Evolutionary conservation across 1,140 invertebrate genomes (phyloP).

Genomic region (Ganaspis sp.): DNA sequence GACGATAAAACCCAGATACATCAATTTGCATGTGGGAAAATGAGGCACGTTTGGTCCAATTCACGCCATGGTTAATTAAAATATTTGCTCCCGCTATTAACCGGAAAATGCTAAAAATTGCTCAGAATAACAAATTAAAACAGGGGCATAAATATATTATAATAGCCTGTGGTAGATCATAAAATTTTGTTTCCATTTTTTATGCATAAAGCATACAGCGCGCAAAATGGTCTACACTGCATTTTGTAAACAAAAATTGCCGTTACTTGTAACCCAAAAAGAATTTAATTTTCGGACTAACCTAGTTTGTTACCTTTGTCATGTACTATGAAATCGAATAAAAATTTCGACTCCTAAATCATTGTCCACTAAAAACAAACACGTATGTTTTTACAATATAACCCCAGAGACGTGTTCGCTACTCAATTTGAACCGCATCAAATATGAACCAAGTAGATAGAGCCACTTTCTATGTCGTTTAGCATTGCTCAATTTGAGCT

Average conservation of each 20-base stretch:
- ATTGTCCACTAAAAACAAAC: conserved; percentile 1
- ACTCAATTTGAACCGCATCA: too few relatives aligned
- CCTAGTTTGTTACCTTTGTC: background rate
- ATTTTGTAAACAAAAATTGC: too few relatives aligned
- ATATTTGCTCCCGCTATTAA: background rate
- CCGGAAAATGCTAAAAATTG: background rate
- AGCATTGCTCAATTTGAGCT: too few relatives aligned
- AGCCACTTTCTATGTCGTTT: too few relatives aligned
- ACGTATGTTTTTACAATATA: too few relatives aligned
- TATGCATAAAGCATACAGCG: too few relatives aligned
- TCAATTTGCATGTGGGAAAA: background rate
- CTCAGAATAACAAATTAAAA: background rate
- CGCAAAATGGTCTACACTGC: too few relatives aligned
- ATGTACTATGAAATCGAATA: background rate
- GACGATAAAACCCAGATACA: background rate
- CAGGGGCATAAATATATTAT: background rate
- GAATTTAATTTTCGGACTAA: background rate
- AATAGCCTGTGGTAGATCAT: too few relatives aligned
- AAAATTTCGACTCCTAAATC: background rate
- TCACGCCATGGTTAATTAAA: background rate
- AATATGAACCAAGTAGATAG: too few relatives aligned
- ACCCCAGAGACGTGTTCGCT: too few relatives aligned
- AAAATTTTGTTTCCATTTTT: too few relatives aligned
- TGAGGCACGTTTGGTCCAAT: background rate
- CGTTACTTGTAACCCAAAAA: background rate